Evolutionary conservation across 2,113 vertebrate species (phyloP), one percentile per base, ranked within the genome.

Genomic region (Phrynosoma platyrhinos): DNA sequence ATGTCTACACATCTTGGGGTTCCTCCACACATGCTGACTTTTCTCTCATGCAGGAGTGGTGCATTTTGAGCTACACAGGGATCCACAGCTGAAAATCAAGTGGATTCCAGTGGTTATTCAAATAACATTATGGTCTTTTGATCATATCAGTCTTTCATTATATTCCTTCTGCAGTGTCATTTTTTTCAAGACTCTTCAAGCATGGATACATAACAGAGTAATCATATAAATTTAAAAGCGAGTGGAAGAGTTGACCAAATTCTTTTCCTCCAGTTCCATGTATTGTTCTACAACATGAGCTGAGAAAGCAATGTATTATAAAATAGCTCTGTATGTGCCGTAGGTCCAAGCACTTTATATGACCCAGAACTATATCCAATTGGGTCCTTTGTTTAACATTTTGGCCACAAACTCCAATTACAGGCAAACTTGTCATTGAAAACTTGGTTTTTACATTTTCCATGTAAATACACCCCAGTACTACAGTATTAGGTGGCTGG

Each of bases 381-480:
- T 0, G 0, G 77, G 83, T 58, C 42, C 84, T 83, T 66, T 76
- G 71, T 3, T 5, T 2, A n/a, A 4, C 53, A 27, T 5, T 1
- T 27, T 25, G 64, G 42, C 32, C 82, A 55, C 47, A 13, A 76
- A 16, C 80, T 85, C 53, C 16, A 42, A 36, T 20, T 77, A 71
- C 79, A 84, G 82, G 13, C 71, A 7, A 23, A 42, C 55, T 72
- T 55, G 27, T 36, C 69, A 52, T 14, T 52, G 40, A 85, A 81
- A 64, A 18, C 27, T 75, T 52, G 40, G 64, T 80, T 79, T 52
- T 69, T 86, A 76, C 64, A 82, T 36, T 74, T 58, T 0, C 0
- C 42, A 81, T 72, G 84, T n/a, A 8, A 1, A 0, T 0, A 0
- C 0, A 2, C 75, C 36, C 0, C 0, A 66, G 42, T n/a, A 40